Conservation (phyloP, 2,888 invertebrate genomes). For the Drosophila pegasa region DNA sequence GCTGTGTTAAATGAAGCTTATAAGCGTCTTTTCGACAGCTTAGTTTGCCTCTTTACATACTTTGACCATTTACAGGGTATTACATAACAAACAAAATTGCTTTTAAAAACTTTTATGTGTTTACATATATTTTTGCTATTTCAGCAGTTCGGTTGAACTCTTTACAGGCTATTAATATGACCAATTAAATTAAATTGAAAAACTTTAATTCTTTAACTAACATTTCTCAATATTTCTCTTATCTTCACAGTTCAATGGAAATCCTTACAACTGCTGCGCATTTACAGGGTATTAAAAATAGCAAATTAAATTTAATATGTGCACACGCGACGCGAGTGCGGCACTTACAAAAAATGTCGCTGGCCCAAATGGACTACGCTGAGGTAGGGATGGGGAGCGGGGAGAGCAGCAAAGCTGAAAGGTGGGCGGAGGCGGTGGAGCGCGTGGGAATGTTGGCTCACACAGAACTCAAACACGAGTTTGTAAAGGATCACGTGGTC, state of each 20-base stretch:
- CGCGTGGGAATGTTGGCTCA: conserved; percentile 33
- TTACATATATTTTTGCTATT: too few species aligned
- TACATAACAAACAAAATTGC: neutral
- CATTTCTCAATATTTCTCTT: neutral
- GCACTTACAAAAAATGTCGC: conserved; percentile 21
- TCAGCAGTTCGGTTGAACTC: too few species aligned
- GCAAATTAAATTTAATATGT: conserved; percentile 32
- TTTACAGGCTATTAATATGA: too few species aligned
- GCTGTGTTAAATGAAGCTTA: neutral
- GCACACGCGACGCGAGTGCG: conserved; percentile 9
- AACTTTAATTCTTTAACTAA: neutral
- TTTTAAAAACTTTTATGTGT: too few species aligned
- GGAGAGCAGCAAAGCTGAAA: conserved; percentile 27
- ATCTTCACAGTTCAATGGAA: neutral
- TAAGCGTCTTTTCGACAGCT: neutral
- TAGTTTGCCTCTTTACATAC: neutral
- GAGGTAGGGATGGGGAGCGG: neutral
- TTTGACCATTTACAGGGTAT: neutral
- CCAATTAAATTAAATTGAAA: neutral
- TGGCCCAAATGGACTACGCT: conserved; percentile 5
- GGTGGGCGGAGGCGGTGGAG: conserved; percentile 3
- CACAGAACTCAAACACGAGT: conserved; percentile 43
- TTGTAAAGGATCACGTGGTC: conserved; percentile 47
- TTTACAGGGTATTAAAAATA: conserved; percentile 29
- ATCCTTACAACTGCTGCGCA: accelerated